Evolutionary conservation across 2,888 invertebrate genomes (phyloP), one percentile per base, ranked within the genome.

Genomic region (Pheosia tremula): DNA sequence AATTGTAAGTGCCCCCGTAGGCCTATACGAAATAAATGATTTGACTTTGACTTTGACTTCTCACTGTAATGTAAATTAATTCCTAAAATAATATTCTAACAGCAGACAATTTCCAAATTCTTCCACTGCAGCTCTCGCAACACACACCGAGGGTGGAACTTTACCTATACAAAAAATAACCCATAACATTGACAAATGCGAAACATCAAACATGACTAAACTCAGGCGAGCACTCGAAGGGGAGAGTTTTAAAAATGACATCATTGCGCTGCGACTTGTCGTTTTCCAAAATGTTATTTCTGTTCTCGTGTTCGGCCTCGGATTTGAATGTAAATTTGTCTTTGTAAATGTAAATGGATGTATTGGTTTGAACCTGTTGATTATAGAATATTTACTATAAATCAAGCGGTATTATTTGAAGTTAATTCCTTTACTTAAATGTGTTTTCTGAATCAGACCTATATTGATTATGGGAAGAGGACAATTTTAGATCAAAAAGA

Each of bases 111-210:
- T 0, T 47, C 47, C 8, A n/a, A 47, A n/a, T 47, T n/a, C 47
- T n/a, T 4, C 47, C n/a, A n/a, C 47, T n/a, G 5, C 47, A 9
- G 47, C 4, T 4, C 43, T n/a, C 47, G 2, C 47, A n/a, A 47
- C 47, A 47, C n/a, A n/a, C 47, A 47, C 41, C 41, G 41, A 65
- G 74, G 66, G 66, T 67, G 58, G 41, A 41, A 53, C 36, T 38
- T 24, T 39, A 11, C 39, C 11, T 38, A 60, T 56, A 61, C 60
- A 71, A 75, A 69, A 78, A 80, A 75, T 75, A 72, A 77, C 75
- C 74, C 68, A 84, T 88, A 84, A 86, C 86, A 85, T 82, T 84
- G 83, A 87, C 85, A 86, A 89, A 91, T 86, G 85, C 82, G 82
- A 81, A 85, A 87, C 88, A 87, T 83, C 81, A 77, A 80, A 83